Evolutionary conservation across 2,888 invertebrate species (phyloP), one percentile per base, ranked within the genome.

Genomic region (Lamellibrachia columna): DNA sequence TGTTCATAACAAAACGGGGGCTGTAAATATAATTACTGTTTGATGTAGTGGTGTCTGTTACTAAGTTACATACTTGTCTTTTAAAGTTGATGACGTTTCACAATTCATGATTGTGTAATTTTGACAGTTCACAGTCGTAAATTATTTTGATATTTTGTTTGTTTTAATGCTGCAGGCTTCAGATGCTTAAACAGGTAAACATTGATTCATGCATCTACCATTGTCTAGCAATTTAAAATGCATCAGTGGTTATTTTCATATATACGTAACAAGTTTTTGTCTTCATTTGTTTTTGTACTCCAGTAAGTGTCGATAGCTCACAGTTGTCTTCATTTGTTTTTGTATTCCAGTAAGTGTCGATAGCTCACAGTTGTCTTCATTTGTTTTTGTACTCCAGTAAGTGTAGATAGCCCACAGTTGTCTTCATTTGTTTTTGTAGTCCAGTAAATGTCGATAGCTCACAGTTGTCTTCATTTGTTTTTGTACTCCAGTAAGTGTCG

Each of bases 121-220:
- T 75, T 75, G 75, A 75, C 22, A 22, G 75, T 75, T 75, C 75
- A 75, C 75, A 75, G 75, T 75, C 75, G n/a, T 75, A 75, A 11
- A 75, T 75, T 75, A 22, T 75, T 75, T 15, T 40, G 40, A 40
- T 40, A 40, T 40, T 40, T 75, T 75, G 15, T 75, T 75, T 22
- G 75, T 75, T 75, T 75, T 75, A 75, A 75, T 75, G 75, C 75
- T 75, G 75, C 75, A 75, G 75, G 22, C 75, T 75, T 22, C 75
- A 75, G 75, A 75, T 75, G 75, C 75, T 75, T 75, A 75, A 75
- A 15, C 75, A 75, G 75, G 75, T 75, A 75, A 75, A 11, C 75
- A 75, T 75, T 75, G 75, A 75, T 75, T 15, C 75, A 22, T 22
- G 22, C 75, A 15, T 75, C 15, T 2, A 22, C 75, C 22, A 22